Conservation (phyloP, 2,113 vertebrate genomes). For the Gobio gobio region DNA sequence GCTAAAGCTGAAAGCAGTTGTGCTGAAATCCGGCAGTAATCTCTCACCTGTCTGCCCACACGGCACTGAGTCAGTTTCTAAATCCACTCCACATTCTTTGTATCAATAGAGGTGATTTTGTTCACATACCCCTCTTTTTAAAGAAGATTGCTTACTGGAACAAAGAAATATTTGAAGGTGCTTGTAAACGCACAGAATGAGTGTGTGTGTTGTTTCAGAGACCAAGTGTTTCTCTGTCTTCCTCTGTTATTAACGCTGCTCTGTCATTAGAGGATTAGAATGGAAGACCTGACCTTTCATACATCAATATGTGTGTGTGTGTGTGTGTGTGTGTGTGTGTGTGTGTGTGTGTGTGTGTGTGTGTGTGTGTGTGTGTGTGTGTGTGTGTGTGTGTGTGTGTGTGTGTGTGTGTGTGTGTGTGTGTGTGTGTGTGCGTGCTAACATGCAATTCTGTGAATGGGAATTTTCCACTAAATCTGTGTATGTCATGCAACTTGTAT, state of each 20-base stretch:
- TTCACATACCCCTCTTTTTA: conserved; percentile 56
- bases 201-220: conserved; percentile 33
- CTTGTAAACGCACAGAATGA: conserved; percentile 62
- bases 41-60: conserved; percentile 68
- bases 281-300: conserved; percentile 64
- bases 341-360: conserved; percentile 42
- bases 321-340: conserved; percentile 35
- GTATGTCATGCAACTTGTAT: neutral
- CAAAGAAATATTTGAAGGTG: conserved; percentile 74
- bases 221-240: conserved; percentile 67
- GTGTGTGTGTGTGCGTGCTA: conserved; percentile 42
- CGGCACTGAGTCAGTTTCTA: conserved; percentile 44
- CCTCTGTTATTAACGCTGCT: conserved; percentile 78
- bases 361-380: conserved; percentile 42
- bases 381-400: too few relatives aligned
- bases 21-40: conserved; percentile 59
- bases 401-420: conserved; percentile 29
- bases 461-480: conserved; percentile 3
- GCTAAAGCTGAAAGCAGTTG: conserved; percentile 45
- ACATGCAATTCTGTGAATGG: conserved; percentile 16
- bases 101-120: conserved; percentile 66
- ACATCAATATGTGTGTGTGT: conserved; percentile 38
- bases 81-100: conserved; percentile 66
- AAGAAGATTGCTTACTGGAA: conserved; percentile 73
- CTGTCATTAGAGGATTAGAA: conserved; percentile 81